phyloP scores from a whole-genome alignment of 2,113 vertebrate genomes.

The Esox niger region DNA sequence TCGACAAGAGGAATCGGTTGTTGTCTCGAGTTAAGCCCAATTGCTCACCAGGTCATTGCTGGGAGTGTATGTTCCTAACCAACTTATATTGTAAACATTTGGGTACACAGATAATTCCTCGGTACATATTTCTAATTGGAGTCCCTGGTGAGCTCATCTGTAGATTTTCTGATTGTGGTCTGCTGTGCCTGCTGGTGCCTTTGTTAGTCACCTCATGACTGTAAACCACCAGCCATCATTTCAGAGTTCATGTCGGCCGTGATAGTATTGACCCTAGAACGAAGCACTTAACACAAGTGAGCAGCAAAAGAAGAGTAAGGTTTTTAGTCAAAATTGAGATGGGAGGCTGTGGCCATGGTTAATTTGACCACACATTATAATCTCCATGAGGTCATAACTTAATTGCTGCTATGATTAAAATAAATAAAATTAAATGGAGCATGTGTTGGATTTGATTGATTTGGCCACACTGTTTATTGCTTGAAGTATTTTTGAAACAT shows the following conservation, averaged over 20 bases:
- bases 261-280: constrained; percentile 4
- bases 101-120: no score
- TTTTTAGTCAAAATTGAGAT: background rate
- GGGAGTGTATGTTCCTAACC: no score
- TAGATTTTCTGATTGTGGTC: background rate
- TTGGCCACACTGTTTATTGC: background rate
- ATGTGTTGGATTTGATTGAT: background rate
- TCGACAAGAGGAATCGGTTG: no score
- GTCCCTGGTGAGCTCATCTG: no score
- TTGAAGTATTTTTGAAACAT: background rate
- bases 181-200: constrained; percentile 39
- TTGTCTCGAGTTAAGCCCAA: no score
- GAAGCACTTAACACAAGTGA: background rate
- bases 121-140: no score
- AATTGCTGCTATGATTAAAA: background rate
- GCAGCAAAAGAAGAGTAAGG: no score
- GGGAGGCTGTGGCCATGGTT: background rate
- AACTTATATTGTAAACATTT: no score
- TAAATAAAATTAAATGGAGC: background rate
- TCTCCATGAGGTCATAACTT: background rate
- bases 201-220: constrained; percentile 36
- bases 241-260: constrained; percentile 30
- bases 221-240: constrained; percentile 40
- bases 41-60: no score
- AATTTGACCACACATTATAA: background rate